These are phyloP conservation scores for Ectropis grisescens DNA, from an alignment of 1,140 invertebrate species.

Conservation along the genomic window DNA sequence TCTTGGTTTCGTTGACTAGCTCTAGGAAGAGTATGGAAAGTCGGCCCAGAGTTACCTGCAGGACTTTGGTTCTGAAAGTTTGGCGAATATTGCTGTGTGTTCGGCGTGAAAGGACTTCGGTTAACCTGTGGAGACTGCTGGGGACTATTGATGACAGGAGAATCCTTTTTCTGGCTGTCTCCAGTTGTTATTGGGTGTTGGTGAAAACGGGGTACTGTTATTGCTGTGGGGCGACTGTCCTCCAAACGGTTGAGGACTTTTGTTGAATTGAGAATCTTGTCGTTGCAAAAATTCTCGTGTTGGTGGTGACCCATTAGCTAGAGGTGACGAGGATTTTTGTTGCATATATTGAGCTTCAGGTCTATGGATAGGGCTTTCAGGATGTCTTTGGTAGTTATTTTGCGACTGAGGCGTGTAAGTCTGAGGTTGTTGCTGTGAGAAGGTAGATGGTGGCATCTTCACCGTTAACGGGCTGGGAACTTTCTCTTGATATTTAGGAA, in stretches of 20 bases:
- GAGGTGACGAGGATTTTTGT: slow-evolving; percentile 33
- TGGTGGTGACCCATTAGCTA: slow-evolving; percentile 37
- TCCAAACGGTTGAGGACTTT: slow-evolving; percentile 57
- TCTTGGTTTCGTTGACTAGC: slow-evolving; percentile 43
- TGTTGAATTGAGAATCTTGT: slow-evolving; percentile 68
- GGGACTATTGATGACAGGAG: slow-evolving; percentile 37
- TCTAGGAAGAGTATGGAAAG: slow-evolving; percentile 50
- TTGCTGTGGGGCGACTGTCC: slow-evolving; percentile 36
- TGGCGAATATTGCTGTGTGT: no score
- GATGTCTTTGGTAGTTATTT: slow-evolving; percentile 40
- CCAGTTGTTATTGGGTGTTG: slow-evolving; percentile 53
- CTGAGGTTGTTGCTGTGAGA: slow-evolving; percentile 47
- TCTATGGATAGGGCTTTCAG: slow-evolving; percentile 60
- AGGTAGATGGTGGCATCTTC: slow-evolving; percentile 44
- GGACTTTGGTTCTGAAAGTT: slow-evolving; percentile 30
- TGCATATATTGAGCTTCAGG: slow-evolving; percentile 62
- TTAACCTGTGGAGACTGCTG: slow-evolving; percentile 38
- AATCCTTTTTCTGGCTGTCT: slow-evolving; percentile 54
- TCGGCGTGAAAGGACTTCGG: slow-evolving; percentile 45
- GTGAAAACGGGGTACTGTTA: slow-evolving; percentile 41
- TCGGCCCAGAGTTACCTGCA: slow-evolving; percentile 23
- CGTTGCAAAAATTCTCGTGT: slow-evolving; percentile 57
- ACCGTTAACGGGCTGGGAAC: slow-evolving; percentile 59
- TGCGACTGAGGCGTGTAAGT: slow-evolving; percentile 34
- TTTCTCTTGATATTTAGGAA: slow-evolving; percentile 62